Conservation (phyloP, 92 coral and sea anemone genomes). For the Epizoanthus fatuus region DNA sequence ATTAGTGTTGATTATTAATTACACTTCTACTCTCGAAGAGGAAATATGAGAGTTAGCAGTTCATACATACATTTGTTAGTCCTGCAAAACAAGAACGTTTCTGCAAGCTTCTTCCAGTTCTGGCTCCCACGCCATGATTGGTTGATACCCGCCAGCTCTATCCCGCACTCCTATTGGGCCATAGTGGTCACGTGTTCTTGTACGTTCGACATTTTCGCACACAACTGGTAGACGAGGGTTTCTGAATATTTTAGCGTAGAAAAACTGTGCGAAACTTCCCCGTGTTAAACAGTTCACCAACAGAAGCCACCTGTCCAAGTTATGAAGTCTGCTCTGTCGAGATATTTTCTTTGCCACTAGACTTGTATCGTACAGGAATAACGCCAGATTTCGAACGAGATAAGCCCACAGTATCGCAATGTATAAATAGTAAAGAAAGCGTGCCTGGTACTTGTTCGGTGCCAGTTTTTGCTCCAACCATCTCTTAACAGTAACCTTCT, state of each 20-base stretch:
- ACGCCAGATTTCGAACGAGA: constrained; percentile 68
- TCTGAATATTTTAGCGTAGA: constrained; percentile 76
- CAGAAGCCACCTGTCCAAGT: constrained; percentile 51
- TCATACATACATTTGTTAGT: neutral
- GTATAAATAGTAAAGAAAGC: constrained; percentile 51
- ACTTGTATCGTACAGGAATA: constrained; percentile 72
- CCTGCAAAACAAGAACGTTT: constrained; percentile 17
- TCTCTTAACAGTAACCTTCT: constrained; percentile 66
- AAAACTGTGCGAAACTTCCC: constrained; percentile 79
- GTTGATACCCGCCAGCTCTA: constrained; percentile 55
- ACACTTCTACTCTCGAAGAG: no score
- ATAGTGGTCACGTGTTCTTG: constrained; percentile 25
- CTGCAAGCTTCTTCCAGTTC: constrained; percentile 44
- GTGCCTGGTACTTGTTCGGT: constrained; percentile 5
- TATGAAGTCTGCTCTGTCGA: constrained; percentile 31
- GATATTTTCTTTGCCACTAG: constrained; percentile 56
- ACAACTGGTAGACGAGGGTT: constrained; percentile 74
- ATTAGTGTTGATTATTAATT: no score
- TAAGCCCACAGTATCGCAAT: constrained; percentile 71
- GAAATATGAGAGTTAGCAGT: no score
- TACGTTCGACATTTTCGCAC: constrained; percentile 51
- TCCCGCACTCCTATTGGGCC: constrained; percentile 54
- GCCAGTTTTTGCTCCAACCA: constrained; percentile 50
- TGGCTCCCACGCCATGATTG: constrained; percentile 54
- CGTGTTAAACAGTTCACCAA: constrained; percentile 65